A percentile compares a stretch with the other conserved stretches of the same genome.
Conservation (phyloP, 2,113 vertebrate genomes). For the Mustela nigripes region DNA sequence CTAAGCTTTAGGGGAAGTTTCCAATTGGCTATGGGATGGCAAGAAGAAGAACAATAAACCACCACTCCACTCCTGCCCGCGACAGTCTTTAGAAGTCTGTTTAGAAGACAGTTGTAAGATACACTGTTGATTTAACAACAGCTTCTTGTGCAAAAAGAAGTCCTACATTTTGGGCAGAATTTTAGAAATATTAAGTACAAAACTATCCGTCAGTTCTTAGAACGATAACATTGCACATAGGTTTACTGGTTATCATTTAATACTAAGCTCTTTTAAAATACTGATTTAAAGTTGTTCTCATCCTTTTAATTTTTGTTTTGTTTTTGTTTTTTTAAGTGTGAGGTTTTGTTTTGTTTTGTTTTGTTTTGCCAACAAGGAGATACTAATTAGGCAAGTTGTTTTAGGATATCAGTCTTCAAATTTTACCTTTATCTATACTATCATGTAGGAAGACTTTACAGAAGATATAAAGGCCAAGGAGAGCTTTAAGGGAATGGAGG, state of each 20-base stretch:
- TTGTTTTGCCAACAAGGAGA: not conserved
- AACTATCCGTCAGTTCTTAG: constrained; percentile 7
- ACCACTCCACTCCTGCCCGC: not conserved
- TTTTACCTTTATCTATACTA: not conserved
- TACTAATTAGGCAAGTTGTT: not conserved
- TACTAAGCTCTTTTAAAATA: constrained; percentile 38
- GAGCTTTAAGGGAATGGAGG: not conserved
- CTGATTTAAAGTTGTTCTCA: constrained; percentile 6
- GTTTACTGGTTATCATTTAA: not conserved
- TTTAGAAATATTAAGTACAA: constrained; percentile 22
- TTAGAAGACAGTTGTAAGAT: not conserved
- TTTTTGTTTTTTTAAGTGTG: not conserved
- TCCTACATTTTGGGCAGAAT: not conserved
- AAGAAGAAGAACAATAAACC: not conserved
- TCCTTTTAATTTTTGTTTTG: not conserved
- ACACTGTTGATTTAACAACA: not conserved
- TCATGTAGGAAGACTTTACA: not conserved
- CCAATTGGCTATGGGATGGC: not conserved
- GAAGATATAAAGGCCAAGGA: not conserved
- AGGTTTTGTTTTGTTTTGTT: not conserved
- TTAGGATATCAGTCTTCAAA: not conserved
- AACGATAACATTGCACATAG: not conserved
- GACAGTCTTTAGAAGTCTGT: not conserved
- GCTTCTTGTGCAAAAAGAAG: not conserved
- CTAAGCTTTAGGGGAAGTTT: not conserved